Conservation (phyloP, 2,113 vertebrate species). For the Bos taurus region ARS-UCD2.0 NC_037347.1:57705001-57705500, state of each 20-base stretch:
- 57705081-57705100: too few species aligned
- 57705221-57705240: neutral
- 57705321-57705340: conserved; percentile 64
- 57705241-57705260: neutral
- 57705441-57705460: conserved; percentile 82
- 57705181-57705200: neutral
- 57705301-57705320: conserved; percentile 34
- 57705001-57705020: neutral
- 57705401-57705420: conserved; percentile 67
- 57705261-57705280: conserved; percentile 10
- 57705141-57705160: neutral
- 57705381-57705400: conserved; percentile 75
- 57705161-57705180: neutral
- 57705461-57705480: conserved; percentile 85
- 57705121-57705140: neutral
- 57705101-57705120: neutral
- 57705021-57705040: neutral
- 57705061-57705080: neutral
- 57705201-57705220: neutral
- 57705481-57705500: conserved; percentile 73
- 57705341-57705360: conserved; percentile 56
- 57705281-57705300: neutral
- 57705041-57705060: neutral
- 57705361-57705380: conserved; percentile 59
- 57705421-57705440: conserved; percentile 81